Evolutionary conservation across 2,113 vertebrate species (phyloP), one percentile per base, ranked within the genome.

Genomic region (Callithrix jacchus): DNA sequence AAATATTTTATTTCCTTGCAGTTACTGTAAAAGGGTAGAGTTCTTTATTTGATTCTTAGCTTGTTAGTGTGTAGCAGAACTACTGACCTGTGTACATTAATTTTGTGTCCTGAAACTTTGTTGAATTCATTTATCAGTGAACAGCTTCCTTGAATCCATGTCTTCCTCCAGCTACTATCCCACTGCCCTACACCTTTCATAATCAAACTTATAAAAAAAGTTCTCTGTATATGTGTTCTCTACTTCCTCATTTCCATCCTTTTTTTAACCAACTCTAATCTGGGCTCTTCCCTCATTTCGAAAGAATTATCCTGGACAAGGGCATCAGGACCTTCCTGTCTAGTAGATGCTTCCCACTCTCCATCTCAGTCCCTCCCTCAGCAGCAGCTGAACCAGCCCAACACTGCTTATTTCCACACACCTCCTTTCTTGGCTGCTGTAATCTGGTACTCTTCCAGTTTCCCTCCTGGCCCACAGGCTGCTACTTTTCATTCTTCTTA

Each of bases 341-440:
- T 81, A 32, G 37, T 0, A 3, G 6, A 4, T 1, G 25, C 12
- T 3, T 56, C 12, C 10, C 56, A 49, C 0, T 54, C 12, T 68
- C 52, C 47, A 10, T 66, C 13, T 64, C 17, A 16, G 25, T 23
- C 37, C 52, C 58, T 23, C 37, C 52, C 58, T 49, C 54, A 40
- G 32, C 8, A 64, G 52, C 45, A 89, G 30, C 1, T 35, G 21
- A 71, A 21, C 6, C 12, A 35, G 37, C 37, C 8, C 30, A 68
- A 32, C 16, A 25, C 14, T 16, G 18, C 54, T 49, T 18, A 83
- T 18, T 32, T 70, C 11, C 8, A 58, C 16, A 8, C 1, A 6
- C 20, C 23, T 56, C 49, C 37, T 58, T 30, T 71, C 61, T 7
- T 5, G 42, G 58, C 32, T 47, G 20, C 1, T 45, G 30, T 21